Evolutionary conservation across 2,797 vertebrate genomes (phyloP), one percentile per base, ranked within the genome.

Genomic region (Eulemur coronatus): DNA sequence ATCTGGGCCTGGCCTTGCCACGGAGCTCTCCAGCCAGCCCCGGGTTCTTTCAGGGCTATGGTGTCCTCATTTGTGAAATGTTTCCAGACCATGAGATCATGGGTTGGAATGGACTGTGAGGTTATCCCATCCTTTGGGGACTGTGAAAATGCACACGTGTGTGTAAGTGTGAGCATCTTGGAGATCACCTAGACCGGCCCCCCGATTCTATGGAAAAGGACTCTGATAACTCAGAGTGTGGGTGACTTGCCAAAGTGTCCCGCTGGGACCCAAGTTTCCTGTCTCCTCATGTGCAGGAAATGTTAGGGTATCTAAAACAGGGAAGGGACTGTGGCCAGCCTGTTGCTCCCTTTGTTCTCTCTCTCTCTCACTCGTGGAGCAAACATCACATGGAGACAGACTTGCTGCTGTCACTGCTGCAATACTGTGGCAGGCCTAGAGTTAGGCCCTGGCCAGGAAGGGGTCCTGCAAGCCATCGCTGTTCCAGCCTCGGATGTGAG

Each of bases 381-480:
- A 99, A 99, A 99, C 82, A 98, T 98, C 78, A 98, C 99, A 7
- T 97, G 5, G 98, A 99, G 98, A 99, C 98, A 0, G 99, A 99
- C 94, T 98, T 98, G 97, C 97, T 99, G 89, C 99, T 98, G 35
- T 98, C 99, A 1, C 96, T 99, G 81, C 98, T 99, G 82, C 99
- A 99, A 99, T 75, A 98, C 99, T 0, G 98, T 98, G 43, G 93
- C 94, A 26, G 98, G 98, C 38, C 98, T 89, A 0, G 97, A 98
- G 96, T 0, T 96, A 98, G 75, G 94, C 95, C 4, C 96, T 98
- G 7, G 97, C 97, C 41, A 90, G 97, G 84, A 98, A 98, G 91
- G 97, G 98, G 92, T 98, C 98, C 59, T 96, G 93, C 80, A 98
- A 96, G 14, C 96, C 95, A 0, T 92, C 94, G 17, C 69, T 98